Base-by-base conservation (phyloP, 1,140 invertebrate species). In the Drosophila santomea region DNA sequence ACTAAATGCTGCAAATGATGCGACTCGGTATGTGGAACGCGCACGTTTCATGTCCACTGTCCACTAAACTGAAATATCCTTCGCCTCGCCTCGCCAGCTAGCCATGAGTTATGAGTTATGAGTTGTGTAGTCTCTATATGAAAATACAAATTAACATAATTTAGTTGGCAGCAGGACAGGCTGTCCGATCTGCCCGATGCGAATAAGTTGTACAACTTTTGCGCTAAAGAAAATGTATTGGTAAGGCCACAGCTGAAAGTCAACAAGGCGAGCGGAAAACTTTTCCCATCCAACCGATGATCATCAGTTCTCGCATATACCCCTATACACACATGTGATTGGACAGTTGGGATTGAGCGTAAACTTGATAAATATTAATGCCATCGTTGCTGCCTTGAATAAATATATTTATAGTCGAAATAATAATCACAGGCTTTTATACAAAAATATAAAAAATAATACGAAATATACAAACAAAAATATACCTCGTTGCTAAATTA, bases 291-390 rank as follows among this genome's bases (percentile, higher is more conserved):
- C 61, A 71, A 55, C 44, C 66, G 51, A 71, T 71, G 64, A 79
- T 88, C 75, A 88, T 84, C 81, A 84, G 73, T 84, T 68, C 61
- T 56, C 55, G 32, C 54, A 48, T 47, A 63, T 45, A 38, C n/a
- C 39, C 7, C 45, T 17, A 45, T 48, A 50, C 25, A 52, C 55
- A 80, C 51, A 76, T 60, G 45, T 57, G 58, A 54, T 41, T 55
- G 38, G 32, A 39, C 60, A 47, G 23, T 7, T 43, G 32, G 55
- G 36, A 62, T 54, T 54, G 52, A 71, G 78, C 38, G 75, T 69
- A 73, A 83, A 79, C 69, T 83, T 86, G 84, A 88, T 86, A 76
- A 88, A 79, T 86, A 86, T 86, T 79, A 82, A 86, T 88, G 75
- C 52, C 45, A 41, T 17, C 28, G 43, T 38, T 23, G 55, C 7